Base-by-base conservation (phyloP, 2,113 vertebrate genomes). In the Dascyllus trimaculatus region DNA sequence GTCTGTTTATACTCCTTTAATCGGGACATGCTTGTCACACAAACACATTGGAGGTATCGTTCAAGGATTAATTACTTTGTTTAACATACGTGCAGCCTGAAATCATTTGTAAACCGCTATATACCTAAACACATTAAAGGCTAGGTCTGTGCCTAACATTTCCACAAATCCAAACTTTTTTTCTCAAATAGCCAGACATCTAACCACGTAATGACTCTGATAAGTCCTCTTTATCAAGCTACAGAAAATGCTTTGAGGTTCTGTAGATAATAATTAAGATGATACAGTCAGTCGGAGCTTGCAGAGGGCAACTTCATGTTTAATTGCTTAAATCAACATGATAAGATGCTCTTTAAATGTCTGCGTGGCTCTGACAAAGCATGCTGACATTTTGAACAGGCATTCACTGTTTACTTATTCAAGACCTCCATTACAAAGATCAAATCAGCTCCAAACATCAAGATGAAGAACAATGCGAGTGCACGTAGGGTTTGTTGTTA, bases 301-400 rank as follows among this genome's bases (percentile, higher is more conserved):
- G 89, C 85, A 93, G 88, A 92, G 88, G 90, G 85, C 90, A 93
- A 94, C 94, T 94, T 94, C 92, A 92, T 93, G 93, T 95, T 95
- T 95, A 95, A 95, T 94, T 95, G 92, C 93, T 92, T 94, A 93
- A 92, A 95, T 93, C 90, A 94, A 89, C 90, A 89, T 81, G 94
- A 95, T 94, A 94, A 94, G 92, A 92, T 93, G 90, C 85, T 93
- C 84, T 90, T 92, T 92, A 93, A 94, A 93, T 92, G 90, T 91
- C 88, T 90, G 79, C 66, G 72, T 86, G 48, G 38, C 74, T 73
- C 82, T 90, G 90, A 92, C 89, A 91, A 93, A 90, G 86, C 90
- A 63, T 18, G 69, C 87, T 90, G 89, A 91, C 84, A 88, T 91
- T 81, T 78, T 85, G 75, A 87, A 81, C 88, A 86, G 78, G 84